A percentile compares a stretch with the other conserved stretches of the same genome.
phyloP scores from a whole-genome alignment of 2,888 invertebrate species.

The Lydus trimaculatus region DNA sequence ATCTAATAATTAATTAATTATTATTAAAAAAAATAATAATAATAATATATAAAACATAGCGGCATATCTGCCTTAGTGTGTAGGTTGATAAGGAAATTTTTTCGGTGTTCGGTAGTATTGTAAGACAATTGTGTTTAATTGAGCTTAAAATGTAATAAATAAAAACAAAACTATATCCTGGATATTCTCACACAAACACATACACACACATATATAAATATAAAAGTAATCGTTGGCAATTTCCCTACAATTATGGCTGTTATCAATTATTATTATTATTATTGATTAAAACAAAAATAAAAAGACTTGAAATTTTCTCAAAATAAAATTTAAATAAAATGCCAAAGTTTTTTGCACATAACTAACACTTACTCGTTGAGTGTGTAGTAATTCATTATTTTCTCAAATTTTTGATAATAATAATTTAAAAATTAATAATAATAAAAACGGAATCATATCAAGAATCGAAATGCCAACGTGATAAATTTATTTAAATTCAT shows the following conservation, averaged over 20 bases:
- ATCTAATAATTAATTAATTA: constrained; percentile 43
- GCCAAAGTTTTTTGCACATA: constrained; percentile 47
- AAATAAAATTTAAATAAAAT: constrained; percentile 35
- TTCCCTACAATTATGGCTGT: background rate
- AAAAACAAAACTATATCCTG: background rate
- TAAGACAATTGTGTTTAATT: constrained; percentile 52
- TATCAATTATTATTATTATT: background rate
- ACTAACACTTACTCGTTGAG: background rate
- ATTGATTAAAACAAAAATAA: background rate
- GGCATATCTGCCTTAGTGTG: constrained; percentile 56
- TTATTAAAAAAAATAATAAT: no score
- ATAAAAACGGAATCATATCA: constrained; percentile 47
- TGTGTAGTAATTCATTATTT: background rate
- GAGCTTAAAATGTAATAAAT: constrained; percentile 46
- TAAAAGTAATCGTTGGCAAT: background rate
- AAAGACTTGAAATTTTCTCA: constrained; percentile 7
- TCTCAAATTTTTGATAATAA: constrained; percentile 14
- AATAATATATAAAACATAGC: no score
- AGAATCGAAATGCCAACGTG: constrained; percentile 44
- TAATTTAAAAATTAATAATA: no score
- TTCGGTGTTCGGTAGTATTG: constrained; percentile 59
- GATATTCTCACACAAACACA: no score
- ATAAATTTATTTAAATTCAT: constrained; percentile 19
- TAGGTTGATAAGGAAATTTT: constrained; percentile 52
- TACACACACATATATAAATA: no score